phyloP scores from a whole-genome alignment of 1,140 invertebrate genomes.

The Aradophagus sp. region DNA sequence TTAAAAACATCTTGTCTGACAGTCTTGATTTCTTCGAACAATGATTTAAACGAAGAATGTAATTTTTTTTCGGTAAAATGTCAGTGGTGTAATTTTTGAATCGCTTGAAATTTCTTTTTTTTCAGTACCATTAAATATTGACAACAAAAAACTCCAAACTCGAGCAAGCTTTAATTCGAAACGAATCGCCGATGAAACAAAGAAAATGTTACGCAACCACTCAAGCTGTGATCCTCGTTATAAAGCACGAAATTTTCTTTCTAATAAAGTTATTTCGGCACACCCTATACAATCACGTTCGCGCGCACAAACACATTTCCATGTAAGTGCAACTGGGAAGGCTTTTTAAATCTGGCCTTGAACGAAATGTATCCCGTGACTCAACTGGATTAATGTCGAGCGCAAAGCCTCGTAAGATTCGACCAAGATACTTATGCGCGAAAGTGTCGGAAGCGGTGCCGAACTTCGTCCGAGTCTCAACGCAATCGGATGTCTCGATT shows the following conservation, averaged over 20 bases:
- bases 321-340: constrained; percentile 71
- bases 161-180: constrained; percentile 1
- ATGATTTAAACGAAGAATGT: no score
- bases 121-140: no score
- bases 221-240: constrained; percentile 13
- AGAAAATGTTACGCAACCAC: constrained; percentile 28
- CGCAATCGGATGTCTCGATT: constrained; percentile 20
- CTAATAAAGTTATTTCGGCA: constrained; percentile 49
- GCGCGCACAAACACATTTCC: constrained; percentile 47
- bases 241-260: constrained; percentile 44
- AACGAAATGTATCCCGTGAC: constrained; percentile 74
- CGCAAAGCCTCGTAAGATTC: constrained; percentile 48
- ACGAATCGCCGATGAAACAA: constrained; percentile 32
- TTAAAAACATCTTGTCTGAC: no score
- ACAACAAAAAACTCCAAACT: constrained; percentile 14
- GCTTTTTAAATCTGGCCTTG: constrained; percentile 74
- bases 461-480: no score
- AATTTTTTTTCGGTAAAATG: no score
- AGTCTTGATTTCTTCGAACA: no score
- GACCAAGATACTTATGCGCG: constrained; percentile 51
- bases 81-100: no score
- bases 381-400: constrained; percentile 61
- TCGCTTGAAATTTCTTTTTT: no score
- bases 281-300: constrained; percentile 32
- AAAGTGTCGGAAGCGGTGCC: constrained; percentile 38